These are phyloP conservation scores for Drosophila pseudotakahashii DNA, from an alignment of 2,888 invertebrate species.

Conservation along the genomic window DNA sequence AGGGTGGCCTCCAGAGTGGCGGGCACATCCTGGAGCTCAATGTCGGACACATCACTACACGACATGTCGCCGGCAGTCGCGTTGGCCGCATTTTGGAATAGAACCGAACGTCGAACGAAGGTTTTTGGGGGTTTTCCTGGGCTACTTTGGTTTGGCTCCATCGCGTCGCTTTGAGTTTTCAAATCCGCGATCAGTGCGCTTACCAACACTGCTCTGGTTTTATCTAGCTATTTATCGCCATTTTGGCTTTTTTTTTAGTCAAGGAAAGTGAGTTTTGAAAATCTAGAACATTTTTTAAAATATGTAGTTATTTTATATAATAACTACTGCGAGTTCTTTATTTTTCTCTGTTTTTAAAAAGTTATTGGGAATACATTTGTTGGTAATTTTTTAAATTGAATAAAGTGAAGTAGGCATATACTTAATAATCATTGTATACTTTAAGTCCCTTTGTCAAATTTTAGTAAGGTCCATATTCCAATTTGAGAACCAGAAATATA, in stretches of 20 bases:
- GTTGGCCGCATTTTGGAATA: conserved; percentile 1
- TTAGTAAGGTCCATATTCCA: background rate
- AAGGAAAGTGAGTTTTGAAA: background rate
- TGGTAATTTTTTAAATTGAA: too few relatives aligned
- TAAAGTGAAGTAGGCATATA: background rate
- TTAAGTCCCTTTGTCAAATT: background rate
- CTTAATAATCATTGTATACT: background rate
- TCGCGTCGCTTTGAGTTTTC: background rate
- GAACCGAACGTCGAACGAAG: background rate
- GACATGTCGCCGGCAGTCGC: background rate
- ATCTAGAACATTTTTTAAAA: too few relatives aligned
- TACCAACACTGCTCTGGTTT: background rate
- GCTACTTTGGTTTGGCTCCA: background rate
- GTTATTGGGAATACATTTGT: too few relatives aligned
- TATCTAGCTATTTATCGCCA: background rate
- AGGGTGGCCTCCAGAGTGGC: conserved; percentile 35
- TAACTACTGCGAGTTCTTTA: too few relatives aligned
- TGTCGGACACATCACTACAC: conserved; percentile 21
- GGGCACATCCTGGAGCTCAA: conserved; percentile 29
- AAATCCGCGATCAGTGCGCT: background rate
- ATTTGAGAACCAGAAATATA: background rate
- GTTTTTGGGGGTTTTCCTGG: background rate
- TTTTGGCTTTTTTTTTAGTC: background rate
- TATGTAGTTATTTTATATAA: too few relatives aligned
- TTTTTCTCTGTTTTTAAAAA: too few relatives aligned